A percentile compares a stretch with the other conserved stretches of the same genome.
Conservation (phyloP, 2,888 invertebrate species). For the Lochmaea capreae region DNA sequence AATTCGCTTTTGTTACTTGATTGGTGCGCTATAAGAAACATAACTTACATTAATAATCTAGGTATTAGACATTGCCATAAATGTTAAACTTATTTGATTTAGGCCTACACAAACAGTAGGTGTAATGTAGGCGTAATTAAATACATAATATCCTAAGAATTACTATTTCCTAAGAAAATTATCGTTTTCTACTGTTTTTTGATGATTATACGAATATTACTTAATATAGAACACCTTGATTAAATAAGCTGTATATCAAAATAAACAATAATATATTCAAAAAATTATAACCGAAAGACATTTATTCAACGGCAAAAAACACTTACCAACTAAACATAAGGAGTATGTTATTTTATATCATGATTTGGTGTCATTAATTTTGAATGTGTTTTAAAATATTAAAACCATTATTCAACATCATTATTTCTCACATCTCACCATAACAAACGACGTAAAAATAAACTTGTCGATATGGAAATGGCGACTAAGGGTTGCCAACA, state of each 20-base stretch:
- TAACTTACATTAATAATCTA: conserved; percentile 33
- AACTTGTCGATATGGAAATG: conserved; percentile 41
- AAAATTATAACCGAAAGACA: conserved; percentile 35
- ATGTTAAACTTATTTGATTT: conserved; percentile 46
- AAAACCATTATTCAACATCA: conserved; percentile 14
- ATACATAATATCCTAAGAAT: conserved; percentile 7
- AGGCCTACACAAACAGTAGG: conserved; percentile 52
- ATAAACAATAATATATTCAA: conserved; percentile 49
- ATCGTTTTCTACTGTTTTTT: conserved; percentile 17
- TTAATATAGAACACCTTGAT: not conserved
- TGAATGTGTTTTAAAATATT: not conserved
- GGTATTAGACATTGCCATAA: conserved; percentile 24
- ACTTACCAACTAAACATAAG: conserved; percentile 45
- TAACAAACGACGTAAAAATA: conserved; percentile 36
- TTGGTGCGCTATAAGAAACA: conserved; percentile 46
- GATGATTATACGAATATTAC: not conserved
- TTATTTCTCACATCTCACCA: conserved; percentile 30
- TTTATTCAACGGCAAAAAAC: conserved; percentile 19
- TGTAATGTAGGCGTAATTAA: conserved; percentile 51
- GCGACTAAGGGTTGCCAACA: conserved; percentile 29
- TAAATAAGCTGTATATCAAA: conserved; percentile 26
- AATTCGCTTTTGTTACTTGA: conserved; percentile 48
- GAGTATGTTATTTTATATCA: conserved; percentile 28
- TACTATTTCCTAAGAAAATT: conserved; percentile 15
- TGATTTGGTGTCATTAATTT: not conserved